Evolutionary conservation across 30 jellyfish, hydroid and myxozoan genomes (phyloP).

Genomic region (Cassiopea xamachana): DNA sequence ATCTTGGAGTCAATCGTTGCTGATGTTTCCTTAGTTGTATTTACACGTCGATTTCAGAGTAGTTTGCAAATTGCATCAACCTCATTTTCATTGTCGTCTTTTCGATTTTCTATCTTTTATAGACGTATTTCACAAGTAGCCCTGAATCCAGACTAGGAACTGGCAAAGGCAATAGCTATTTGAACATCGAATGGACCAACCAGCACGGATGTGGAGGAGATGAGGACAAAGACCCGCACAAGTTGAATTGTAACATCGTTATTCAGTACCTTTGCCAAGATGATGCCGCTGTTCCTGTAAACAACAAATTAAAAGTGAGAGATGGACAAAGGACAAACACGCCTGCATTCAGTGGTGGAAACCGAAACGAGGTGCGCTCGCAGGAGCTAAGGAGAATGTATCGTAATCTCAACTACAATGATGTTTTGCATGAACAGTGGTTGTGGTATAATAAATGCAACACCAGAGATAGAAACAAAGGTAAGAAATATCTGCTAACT

Average conservation of each 20-base stretch:
- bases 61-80: background rate
- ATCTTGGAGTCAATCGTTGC: too few relatives aligned
- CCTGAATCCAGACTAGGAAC: conserved; percentile 34
- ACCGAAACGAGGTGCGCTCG: conserved; percentile 10
- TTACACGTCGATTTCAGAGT: background rate
- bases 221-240: conserved; percentile 92
- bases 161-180: conserved; percentile 54
- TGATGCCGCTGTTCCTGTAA: conserved; percentile 36
- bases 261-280: conserved; percentile 86
- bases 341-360: conserved; percentile 54
- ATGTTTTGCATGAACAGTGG: conserved; percentile 88
- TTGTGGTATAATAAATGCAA: conserved; percentile 88
- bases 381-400: conserved; percentile 15
- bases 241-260: conserved; percentile 87
- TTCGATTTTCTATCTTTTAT: background rate
- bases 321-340: conserved; percentile 76
- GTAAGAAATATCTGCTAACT: conserved; percentile 40
- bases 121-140: conserved; percentile 65
- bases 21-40: too few relatives aligned
- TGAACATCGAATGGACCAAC: conserved; percentile 88
- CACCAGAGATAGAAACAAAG: conserved; percentile 82
- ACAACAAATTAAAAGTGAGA: conserved; percentile 47
- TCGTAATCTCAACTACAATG: conserved; percentile 28
- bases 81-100: background rate
- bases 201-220: conserved; percentile 99